Evolutionary conservation across 2,888 invertebrate genomes (phyloP).

Genomic region (Ochropleura plecta): DNA sequence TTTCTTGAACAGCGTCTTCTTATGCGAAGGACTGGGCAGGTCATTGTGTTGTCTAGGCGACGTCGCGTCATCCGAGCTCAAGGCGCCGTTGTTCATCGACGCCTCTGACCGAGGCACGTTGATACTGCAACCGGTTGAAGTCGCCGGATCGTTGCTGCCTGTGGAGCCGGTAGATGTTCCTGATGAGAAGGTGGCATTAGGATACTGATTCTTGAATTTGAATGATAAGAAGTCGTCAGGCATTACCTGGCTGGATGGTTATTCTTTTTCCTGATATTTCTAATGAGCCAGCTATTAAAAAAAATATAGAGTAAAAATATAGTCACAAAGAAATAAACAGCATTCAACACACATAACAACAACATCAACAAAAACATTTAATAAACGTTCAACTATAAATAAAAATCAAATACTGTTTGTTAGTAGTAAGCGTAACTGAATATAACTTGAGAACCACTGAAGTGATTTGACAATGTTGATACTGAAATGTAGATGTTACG

Average conservation of each 20-base stretch:
- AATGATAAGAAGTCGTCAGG: neutral
- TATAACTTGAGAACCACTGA: neutral
- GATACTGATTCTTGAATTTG: neutral
- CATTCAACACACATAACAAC: neutral
- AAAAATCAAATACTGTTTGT: neutral
- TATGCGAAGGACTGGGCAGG: constrained; percentile 92
- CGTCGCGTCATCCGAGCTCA: constrained; percentile 48
- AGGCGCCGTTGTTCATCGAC: constrained; percentile 38
- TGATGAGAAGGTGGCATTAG: constrained; percentile 53
- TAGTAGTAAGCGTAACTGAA: too few relatives aligned
- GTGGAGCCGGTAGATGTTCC: constrained; percentile 85
- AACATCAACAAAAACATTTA: too few relatives aligned
- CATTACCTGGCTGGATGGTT: constrained; percentile 45
- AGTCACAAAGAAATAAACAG: neutral
- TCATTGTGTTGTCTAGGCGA: constrained; percentile 71
- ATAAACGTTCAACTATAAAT: neutral
- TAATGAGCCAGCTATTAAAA: constrained; percentile 43
- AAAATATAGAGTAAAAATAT: constrained; percentile 17
- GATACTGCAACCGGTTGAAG: constrained; percentile 36
- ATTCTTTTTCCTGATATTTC: constrained; percentile 41
- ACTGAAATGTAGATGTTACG: neutral
- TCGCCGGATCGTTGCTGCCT: constrained; percentile 75
- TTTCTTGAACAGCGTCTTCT: constrained; percentile 95
- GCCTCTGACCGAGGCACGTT: constrained; percentile 40
- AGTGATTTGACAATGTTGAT: neutral